Conservation (phyloP, 2,888 invertebrate species). For the Reticulitermes lucifugus region DNA sequence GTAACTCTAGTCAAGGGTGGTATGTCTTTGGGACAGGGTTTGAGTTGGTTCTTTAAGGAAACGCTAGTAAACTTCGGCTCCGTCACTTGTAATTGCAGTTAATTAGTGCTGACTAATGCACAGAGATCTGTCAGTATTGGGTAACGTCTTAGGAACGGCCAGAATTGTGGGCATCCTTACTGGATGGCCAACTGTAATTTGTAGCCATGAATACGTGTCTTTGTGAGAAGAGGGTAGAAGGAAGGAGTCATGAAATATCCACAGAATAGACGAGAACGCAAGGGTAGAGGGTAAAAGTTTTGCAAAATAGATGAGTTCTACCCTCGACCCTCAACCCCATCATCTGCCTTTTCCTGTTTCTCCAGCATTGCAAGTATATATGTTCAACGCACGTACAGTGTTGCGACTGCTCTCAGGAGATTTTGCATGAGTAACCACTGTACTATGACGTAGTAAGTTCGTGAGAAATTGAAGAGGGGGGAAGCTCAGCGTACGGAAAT, state of each 20-base stretch:
- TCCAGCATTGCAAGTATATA: slow-evolving; percentile 1
- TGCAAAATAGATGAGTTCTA: slow-evolving; percentile 51
- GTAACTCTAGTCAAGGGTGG: background rate
- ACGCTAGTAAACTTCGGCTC: background rate
- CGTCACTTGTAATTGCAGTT: slow-evolving; percentile 9
- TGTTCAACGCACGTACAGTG: slow-evolving; percentile 9
- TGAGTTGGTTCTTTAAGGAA: background rate
- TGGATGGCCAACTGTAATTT: slow-evolving; percentile 22
- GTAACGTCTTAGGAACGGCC: background rate
- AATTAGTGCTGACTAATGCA: slow-evolving; percentile 23
- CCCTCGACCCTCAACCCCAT: background rate
- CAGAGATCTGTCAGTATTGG: slow-evolving; percentile 15
- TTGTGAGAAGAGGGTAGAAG: background rate
- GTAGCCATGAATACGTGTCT: slow-evolving; percentile 2
- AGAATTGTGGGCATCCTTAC: background rate
- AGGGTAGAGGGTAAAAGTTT: slow-evolving; percentile 44
- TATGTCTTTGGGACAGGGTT: background rate
- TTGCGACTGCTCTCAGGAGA: slow-evolving; percentile 18
- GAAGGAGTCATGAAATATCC: slow-evolving; percentile 50
- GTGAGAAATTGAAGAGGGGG: background rate
- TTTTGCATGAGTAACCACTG: slow-evolving; percentile 10
- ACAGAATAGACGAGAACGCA: slow-evolving; percentile 44
- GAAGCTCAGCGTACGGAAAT: background rate
- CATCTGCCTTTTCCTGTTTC: background rate
- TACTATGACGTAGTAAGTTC: slow-evolving; percentile 10